A percentile compares a stretch with the other conserved stretches of the same genome.
phyloP scores from a whole-genome alignment of 1,140 invertebrate genomes.

The Cydia fagiglandana region DNA sequence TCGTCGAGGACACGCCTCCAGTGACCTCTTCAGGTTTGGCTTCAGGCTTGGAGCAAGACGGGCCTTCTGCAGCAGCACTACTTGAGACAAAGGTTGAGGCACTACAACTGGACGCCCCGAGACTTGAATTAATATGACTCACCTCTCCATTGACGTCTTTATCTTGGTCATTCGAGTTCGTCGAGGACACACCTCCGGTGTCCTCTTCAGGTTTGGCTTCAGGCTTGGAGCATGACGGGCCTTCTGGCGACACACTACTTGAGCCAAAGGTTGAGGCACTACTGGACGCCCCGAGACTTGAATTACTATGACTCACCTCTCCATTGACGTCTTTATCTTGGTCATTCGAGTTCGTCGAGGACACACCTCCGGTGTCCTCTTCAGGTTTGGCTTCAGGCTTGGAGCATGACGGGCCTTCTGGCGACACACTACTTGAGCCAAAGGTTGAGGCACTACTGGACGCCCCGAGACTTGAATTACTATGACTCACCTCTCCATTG shows the following conservation, averaged over 20 bases:
- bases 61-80: slow-evolving; percentile 50
- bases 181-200: slow-evolving; percentile 72
- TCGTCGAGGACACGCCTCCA: slow-evolving; percentile 72
- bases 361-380: slow-evolving; percentile 71
- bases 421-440: slow-evolving; percentile 64
- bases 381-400: slow-evolving; percentile 62
- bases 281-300: slow-evolving; percentile 55
- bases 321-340: slow-evolving; percentile 70
- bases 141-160: slow-evolving; percentile 73
- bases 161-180: slow-evolving; percentile 68
- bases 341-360: slow-evolving; percentile 71
- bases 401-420: slow-evolving; percentile 59
- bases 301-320: slow-evolving; percentile 50
- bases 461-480: slow-evolving; percentile 43
- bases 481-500: slow-evolving; percentile 65
- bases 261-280: slow-evolving; percentile 58
- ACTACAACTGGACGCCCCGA: slow-evolving; percentile 61
- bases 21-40: slow-evolving; percentile 65
- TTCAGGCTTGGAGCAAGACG: slow-evolving; percentile 67
- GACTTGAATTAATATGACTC: slow-evolving; percentile 35
- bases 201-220: slow-evolving; percentile 61
- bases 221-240: slow-evolving; percentile 67
- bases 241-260: slow-evolving; percentile 57
- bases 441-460: slow-evolving; percentile 57
- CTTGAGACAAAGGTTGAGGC: slow-evolving; percentile 60